These are phyloP conservation scores for Resseliella maxima DNA, from an alignment of 2,888 invertebrate species.

Conservation along the genomic window DNA sequence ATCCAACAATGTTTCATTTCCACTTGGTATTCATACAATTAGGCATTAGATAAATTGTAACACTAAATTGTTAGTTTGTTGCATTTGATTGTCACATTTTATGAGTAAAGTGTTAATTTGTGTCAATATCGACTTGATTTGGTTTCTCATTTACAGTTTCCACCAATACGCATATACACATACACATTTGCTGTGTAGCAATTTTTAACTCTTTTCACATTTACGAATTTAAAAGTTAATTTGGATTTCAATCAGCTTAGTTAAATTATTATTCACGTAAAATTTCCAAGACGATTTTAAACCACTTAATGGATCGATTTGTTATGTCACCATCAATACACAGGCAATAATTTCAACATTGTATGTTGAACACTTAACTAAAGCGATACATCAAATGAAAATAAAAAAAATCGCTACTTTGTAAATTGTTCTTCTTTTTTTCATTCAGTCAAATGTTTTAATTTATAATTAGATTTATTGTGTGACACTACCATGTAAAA, in stretches of 20 bases:
- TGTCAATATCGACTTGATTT: neutral
- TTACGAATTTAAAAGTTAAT: neutral
- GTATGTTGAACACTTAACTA: neutral
- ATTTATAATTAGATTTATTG: too few relatives aligned
- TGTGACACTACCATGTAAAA: too few relatives aligned
- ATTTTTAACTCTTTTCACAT: neutral
- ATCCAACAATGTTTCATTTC: neutral
- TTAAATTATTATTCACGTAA: neutral
- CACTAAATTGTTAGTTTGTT: neutral
- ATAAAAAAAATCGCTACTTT: too few relatives aligned
- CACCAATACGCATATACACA: neutral
- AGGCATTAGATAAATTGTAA: neutral
- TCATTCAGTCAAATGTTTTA: too few relatives aligned
- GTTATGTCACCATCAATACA: neutral
- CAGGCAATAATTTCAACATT: neutral
- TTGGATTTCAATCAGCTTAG: neutral
- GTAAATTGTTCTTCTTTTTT: neutral
- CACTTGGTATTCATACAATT: neutral
- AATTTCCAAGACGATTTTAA: neutral
- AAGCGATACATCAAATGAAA: neutral
- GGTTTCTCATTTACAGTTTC: neutral
- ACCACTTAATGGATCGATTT: neutral
- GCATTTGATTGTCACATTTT: neutral
- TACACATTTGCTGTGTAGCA: too few relatives aligned
- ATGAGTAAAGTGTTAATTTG: constrained; percentile 23